Conservation (phyloP, 1,140 invertebrate species). For the Dreissena polymorpha region DNA sequence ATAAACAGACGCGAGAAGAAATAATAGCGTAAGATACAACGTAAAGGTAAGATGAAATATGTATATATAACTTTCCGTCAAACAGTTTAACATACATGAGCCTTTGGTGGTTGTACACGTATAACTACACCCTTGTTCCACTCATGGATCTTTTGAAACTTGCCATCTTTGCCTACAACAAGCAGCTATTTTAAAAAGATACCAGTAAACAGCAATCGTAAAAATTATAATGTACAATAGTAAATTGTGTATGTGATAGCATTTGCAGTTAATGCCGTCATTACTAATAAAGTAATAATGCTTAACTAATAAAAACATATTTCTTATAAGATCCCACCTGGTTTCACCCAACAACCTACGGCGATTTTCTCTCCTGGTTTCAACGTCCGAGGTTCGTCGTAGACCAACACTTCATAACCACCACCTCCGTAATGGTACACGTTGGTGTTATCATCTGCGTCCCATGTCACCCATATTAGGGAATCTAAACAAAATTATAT, state of each 20-base stretch:
- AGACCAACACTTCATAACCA: not conserved
- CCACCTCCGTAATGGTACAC: not conserved
- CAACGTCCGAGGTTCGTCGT: constrained; percentile 8
- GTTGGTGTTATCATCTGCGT: constrained; percentile 1
- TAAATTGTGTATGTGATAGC: not conserved
- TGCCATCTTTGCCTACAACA: not conserved
- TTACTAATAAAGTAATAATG: not conserved
- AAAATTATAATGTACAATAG: no score
- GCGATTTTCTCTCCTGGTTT: not conserved
- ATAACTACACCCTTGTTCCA: not conserved
- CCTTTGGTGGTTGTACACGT: not conserved
- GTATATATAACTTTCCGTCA: no score
- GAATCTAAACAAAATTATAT: not conserved
- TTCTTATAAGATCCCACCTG: not conserved
- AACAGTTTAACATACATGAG: not conserved
- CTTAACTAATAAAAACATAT: not conserved
- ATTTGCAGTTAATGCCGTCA: not conserved
- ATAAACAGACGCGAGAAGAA: no score
- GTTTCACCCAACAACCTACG: constrained; percentile 25
- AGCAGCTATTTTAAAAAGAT: not conserved
- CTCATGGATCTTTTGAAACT: not conserved
- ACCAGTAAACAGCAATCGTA: not conserved
- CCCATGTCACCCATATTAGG: constrained; percentile 27
- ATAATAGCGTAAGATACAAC: no score
- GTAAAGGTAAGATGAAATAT: no score